Conservation (phyloP, 1,140 invertebrate genomes). For the Monochamus saltuarius region DNA sequence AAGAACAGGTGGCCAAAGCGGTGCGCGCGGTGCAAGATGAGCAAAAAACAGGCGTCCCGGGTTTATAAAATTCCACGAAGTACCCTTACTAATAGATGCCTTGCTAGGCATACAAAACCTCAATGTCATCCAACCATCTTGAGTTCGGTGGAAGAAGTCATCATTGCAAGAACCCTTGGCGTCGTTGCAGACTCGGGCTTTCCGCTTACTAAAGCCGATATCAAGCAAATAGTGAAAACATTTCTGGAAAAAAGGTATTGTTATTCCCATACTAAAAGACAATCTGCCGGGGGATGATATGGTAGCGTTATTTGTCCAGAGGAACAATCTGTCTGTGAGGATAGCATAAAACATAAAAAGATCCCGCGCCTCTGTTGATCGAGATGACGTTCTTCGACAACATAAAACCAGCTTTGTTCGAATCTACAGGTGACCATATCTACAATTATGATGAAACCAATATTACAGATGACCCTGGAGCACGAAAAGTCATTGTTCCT, state of each 20-base stretch:
- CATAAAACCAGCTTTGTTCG: slow-evolving; percentile 7
- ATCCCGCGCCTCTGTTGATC: slow-evolving; percentile 1
- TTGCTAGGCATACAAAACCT: too few relatives aligned
- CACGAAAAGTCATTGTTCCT: slow-evolving; percentile 7
- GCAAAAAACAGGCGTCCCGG: too few relatives aligned
- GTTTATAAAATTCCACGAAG: too few relatives aligned
- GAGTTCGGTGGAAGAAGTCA: not conserved
- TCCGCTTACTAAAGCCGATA: slow-evolving; percentile 8
- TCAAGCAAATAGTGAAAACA: not conserved
- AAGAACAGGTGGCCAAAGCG: too few relatives aligned
- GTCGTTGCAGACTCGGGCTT: slow-evolving; percentile 14
- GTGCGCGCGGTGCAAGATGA: too few relatives aligned
- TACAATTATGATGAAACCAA: slow-evolving; percentile 14
- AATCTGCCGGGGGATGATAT: slow-evolving; percentile 2
- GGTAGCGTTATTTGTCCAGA: not conserved
- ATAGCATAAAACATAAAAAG: slow-evolving; percentile 12
- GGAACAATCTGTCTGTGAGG: slow-evolving; percentile 13
- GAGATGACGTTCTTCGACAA: slow-evolving; percentile 9
- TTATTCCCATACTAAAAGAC: slow-evolving; percentile 6
- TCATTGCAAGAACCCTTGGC: slow-evolving; percentile 1
- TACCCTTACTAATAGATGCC: too few relatives aligned
- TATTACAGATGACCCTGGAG: slow-evolving; percentile 5
- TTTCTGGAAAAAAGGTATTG: slow-evolving; percentile 8
- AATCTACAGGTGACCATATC: slow-evolving; percentile 6
- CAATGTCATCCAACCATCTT: not conserved